Evolutionary conservation across 2,113 vertebrate genomes (phyloP), one percentile per base, ranked within the genome.

Genomic region (Mesitornis unicolor): DNA sequence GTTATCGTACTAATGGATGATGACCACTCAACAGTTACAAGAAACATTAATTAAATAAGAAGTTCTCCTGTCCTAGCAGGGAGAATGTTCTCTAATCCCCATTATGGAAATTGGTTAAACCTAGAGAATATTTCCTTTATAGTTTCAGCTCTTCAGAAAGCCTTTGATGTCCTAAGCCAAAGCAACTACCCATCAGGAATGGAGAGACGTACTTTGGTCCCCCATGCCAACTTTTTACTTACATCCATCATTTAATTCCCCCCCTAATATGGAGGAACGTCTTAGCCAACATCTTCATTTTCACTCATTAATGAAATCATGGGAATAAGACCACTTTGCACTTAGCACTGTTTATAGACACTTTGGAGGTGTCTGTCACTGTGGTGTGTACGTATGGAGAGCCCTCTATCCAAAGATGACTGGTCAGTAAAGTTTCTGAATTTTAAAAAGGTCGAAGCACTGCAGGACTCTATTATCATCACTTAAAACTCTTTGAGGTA

Each of bases 201-300:
- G 33, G 45, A 71, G 79, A 57, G 45, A 84, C 3, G 26, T 22
- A 53, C 88, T 96, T 94, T 60, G 81, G 60, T 88, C 57, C 48
- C 54, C 71, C 57, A 73, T 88, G 91, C 90, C 96, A 97, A 76
- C 64, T 71, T 94, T 89, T 95, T 87, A 97, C 91, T 96, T 88
- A 88, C 4, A 6, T 67, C 80, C 90, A 77, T 83, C 73, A 42
- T 91, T 96, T 96, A 35, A 93, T 93, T 96, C 95, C 54, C 59
- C 60, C 59, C 61, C 24, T 76, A 94, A 89, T 76, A 64, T 71
- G 38, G 68, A 64, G 63, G 29, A 47, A 81, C 87, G 47, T 60
- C 83, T 93, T 93, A 76, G 91, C 88, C 84, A 93, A 84, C 60
- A 61, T 54, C 90, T 95, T 96, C 67, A 92, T 88, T 89, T 93